Conservation (phyloP, 1,140 invertebrate genomes). For the Marisa cornuarietis region DNA sequence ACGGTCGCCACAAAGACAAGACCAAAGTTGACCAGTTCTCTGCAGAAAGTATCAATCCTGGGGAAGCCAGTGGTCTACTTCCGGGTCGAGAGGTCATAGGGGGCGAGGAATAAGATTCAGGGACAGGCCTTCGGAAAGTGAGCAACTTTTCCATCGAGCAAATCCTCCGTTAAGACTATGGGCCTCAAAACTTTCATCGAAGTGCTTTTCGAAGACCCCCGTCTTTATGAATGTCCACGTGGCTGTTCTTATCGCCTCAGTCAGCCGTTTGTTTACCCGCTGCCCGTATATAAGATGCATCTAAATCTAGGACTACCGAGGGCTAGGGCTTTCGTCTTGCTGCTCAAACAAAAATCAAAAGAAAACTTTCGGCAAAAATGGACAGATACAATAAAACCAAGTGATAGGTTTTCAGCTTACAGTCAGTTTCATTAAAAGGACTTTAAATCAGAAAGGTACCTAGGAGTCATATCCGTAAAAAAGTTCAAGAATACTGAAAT, state of each 20-base stretch:
- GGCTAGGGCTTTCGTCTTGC: too few relatives aligned
- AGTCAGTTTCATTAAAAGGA: too few relatives aligned
- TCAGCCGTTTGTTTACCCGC: background rate
- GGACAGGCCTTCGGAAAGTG: background rate
- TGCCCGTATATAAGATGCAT: too few relatives aligned
- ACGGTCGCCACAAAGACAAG: background rate
- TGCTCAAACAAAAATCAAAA: too few relatives aligned
- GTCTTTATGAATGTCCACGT: background rate
- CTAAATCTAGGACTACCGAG: too few relatives aligned
- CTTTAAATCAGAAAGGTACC: too few relatives aligned
- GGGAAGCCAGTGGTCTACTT: background rate
- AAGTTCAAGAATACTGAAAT: too few relatives aligned
- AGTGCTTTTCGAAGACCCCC: background rate
- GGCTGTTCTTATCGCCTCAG: background rate
- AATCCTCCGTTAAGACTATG: slow-evolving; percentile 47
- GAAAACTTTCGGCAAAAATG: too few relatives aligned
- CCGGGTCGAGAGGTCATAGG: background rate
- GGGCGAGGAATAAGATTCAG: background rate
- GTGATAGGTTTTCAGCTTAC: too few relatives aligned
- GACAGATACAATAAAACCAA: too few relatives aligned
- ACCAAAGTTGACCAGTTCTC: background rate
- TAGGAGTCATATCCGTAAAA: too few relatives aligned
- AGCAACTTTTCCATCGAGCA: slow-evolving; percentile 49
- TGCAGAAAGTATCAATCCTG: background rate
- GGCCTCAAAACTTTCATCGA: slow-evolving; percentile 17